Base-by-base conservation (phyloP, 2,888 invertebrate genomes). In the Clusia tigrina region DNA sequence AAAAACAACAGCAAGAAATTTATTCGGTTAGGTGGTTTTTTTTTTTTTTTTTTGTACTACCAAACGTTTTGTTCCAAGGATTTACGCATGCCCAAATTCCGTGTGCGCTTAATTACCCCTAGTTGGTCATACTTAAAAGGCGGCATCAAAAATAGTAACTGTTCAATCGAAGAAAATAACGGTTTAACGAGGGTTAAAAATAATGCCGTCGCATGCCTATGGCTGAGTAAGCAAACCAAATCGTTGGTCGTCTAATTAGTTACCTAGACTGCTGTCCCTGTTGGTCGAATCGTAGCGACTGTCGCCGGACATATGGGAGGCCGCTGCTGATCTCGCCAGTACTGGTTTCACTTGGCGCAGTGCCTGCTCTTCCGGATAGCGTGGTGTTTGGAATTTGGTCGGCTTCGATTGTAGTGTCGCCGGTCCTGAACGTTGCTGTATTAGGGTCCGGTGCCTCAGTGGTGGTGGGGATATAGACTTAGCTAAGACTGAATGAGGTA, bases 401-500 rank as follows among this genome's bases (percentile, higher is more conserved):
- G 80, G 78, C 72, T 78, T 81, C 69, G 83, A 76, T 72, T 82
- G 82, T 69, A 83, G 72, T 52, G 78, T 77, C 64, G 83, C 80
- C 64, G 84, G 83, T 48, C 81, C 82, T 66, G 84, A 84, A 68
- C 84, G 81, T 72, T 84, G 84, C 67, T 83, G 83, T 70, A 81
- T 79, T 65, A 84, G 77, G 59, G 80, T 80, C 71, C 83, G 82
- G 78, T 84, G 83, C 74, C 84, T 81, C 69, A 83, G 80, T 70
- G 83, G 82, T 79, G 83, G 83, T 78, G 84, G 84, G 78, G 84
- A 84, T 76, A 83, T 78, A 73, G 84, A 84, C 74, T 83, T 84
- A 68, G 82, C 80, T 78, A 82, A 77, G 77, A 81, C 76, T 74
- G 81, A 81, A 78, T 82, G 84, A 79, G 84, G 83, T 82, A 84